Evolutionary conservation across 2,113 vertebrate species (phyloP), one percentile per base, ranked within the genome.

Genomic region (Apistogramma diplotaenia): DNA sequence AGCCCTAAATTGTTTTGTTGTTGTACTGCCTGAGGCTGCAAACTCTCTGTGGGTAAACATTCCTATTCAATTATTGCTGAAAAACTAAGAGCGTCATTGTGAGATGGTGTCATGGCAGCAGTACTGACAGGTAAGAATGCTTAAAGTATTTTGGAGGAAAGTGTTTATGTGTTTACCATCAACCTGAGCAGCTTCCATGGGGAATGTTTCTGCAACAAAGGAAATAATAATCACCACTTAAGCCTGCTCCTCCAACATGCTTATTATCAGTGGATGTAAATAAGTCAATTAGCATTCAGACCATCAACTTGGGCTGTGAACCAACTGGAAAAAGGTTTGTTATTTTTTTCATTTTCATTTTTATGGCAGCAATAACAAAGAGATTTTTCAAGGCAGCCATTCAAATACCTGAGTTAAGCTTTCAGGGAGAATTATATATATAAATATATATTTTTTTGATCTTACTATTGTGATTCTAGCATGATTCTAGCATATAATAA

Each of bases 181-280:
- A 84, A 85, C 54, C 84, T 25, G 16, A 73, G 53, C 56, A 12
- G 57, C 46, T 90, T 83, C 82, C 81, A 79, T 56, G 27, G 86
- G 89, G 37, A 54, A 77, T 67, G 43, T 29, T 78, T 73, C 67
- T 74, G 40, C 65, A 81, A 56, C 29, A 91, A 85, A 89, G 72
- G 40, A 86, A 89, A 87, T 70, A 82, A 85, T 84, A 90, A 89
- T 84, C 84, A 85, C 74, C 74, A 70, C 78, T 82, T 89, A 81
- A 74, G 86, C 76, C 40, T 16, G 31, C 67, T 31, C 76, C 85
- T 90, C 49, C 77, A 73, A 76, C 53, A 31, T 37, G 46, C 65
- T 79, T 77, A 77, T 85, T 89, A 85, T 79, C 59, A 83, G 40
- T 21, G 37, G 35, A 81, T 79, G 73, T 81, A 78, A 91, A 85